These are phyloP conservation scores for Corythornis leucogaster DNA, from an alignment of 2,797 vertebrate genomes.

Conservation along the genomic window DNA sequence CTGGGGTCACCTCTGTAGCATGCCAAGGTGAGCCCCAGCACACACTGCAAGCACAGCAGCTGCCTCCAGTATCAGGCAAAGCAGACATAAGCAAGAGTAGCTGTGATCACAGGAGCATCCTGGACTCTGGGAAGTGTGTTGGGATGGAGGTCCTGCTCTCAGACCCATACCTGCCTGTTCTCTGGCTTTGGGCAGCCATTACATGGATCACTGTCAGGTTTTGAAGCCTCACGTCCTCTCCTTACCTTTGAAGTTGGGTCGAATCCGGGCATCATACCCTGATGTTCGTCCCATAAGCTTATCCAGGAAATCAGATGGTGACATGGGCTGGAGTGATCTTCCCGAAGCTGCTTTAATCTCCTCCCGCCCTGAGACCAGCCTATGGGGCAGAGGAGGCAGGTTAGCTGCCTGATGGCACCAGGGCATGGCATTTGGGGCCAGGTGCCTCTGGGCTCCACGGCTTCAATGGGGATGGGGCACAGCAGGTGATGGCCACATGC, in stretches of 20 bases:
- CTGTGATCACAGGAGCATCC: accelerated
- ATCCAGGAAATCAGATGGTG: constrained; percentile 95
- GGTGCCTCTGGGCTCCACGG: not conserved
- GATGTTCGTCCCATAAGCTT: constrained; percentile 95
- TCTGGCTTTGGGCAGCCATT: not conserved
- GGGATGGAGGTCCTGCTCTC: not conserved
- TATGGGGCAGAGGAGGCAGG: constrained; percentile 39
- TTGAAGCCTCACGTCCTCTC: not conserved
- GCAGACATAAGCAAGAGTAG: accelerated
- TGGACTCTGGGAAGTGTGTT: not conserved
- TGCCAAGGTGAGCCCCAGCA: not conserved
- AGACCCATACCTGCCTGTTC: not conserved
- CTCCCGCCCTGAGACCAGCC: constrained; percentile 90
- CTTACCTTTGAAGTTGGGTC: constrained; percentile 97
- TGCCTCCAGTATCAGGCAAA: accelerated
- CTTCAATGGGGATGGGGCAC: accelerated
- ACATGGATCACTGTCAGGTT: accelerated
- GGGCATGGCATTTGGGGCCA: accelerated
- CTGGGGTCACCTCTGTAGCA: accelerated
- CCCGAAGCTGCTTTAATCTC: constrained; percentile 86
- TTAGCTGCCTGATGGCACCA: not conserved
- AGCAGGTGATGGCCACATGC: accelerated
- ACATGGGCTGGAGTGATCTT: constrained; percentile 81
- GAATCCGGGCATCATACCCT: constrained; percentile 93
- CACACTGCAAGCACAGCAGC: not conserved